Evolutionary conservation across 2,888 invertebrate species (phyloP).

Genomic region (Argyresthia goedartella): DNA sequence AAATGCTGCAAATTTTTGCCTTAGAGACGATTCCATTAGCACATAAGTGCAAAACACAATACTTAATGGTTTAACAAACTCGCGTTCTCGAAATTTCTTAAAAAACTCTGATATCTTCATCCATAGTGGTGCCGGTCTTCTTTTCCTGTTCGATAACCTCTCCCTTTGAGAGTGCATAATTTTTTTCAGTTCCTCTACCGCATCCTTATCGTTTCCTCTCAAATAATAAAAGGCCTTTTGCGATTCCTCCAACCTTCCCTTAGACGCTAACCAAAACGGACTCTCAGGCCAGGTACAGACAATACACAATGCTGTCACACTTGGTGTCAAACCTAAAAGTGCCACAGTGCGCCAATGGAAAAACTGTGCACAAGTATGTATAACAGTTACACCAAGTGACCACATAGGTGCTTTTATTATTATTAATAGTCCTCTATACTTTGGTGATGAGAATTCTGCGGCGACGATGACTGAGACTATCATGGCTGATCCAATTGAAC

Average conservation of each 20-base stretch:
- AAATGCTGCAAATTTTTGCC: conserved; percentile 38
- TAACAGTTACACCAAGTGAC: conserved; percentile 27
- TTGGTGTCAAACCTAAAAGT: conserved; percentile 23
- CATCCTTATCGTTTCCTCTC: conserved; percentile 36
- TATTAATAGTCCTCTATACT: conserved; percentile 36
- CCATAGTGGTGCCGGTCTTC: conserved; percentile 8
- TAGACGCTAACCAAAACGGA: conserved; percentile 71
- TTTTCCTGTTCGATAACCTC: conserved; percentile 15
- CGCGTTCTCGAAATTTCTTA: conserved; percentile 29
- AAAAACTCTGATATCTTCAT: conserved; percentile 15
- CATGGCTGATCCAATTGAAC: conserved; percentile 19
- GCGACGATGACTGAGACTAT: conserved; percentile 32
- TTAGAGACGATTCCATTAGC: conserved; percentile 30
- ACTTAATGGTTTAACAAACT: conserved; percentile 34
- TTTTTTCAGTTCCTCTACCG: conserved; percentile 24
- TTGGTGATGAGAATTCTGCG: conserved; percentile 40
- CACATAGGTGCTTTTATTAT: conserved; percentile 35
- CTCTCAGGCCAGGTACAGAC: conserved; percentile 69
- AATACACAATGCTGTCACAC: conserved; percentile 22
- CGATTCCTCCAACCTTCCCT: conserved; percentile 54
- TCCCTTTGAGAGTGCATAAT: conserved; percentile 29
- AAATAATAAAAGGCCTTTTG: conserved; percentile 59
- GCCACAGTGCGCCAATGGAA: conserved; percentile 32
- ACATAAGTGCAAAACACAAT: conserved; percentile 25
- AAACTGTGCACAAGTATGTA: conserved; percentile 27